Percentiles rank a stretch among this genome's conserved stretches.
These are phyloP conservation scores for Sinohyriopsis cumingii DNA, from an alignment of 2,888 invertebrate genomes.

Conservation along the genomic window DNA sequence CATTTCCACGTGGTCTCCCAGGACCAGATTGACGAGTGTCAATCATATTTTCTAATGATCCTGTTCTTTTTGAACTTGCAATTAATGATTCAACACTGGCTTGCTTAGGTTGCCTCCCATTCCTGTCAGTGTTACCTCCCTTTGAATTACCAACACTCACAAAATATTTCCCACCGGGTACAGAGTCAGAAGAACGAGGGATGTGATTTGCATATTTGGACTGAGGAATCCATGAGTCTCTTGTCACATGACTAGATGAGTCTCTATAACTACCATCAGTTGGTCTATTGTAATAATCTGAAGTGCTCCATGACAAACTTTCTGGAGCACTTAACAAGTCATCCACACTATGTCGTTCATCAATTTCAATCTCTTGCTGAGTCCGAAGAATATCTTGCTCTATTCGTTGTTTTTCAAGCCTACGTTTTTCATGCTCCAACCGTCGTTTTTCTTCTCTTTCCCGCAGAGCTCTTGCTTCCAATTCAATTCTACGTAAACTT, in stretches of 20 bases:
- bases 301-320: constrained; percentile 14
- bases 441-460: constrained; percentile 58
- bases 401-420: constrained; percentile 55
- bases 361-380: constrained; percentile 59
- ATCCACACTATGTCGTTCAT: constrained; percentile 62
- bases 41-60: constrained; percentile 54
- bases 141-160: constrained; percentile 44
- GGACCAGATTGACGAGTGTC: constrained; percentile 29
- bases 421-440: constrained; percentile 54
- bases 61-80: constrained; percentile 41
- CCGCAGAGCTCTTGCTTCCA: constrained; percentile 55
- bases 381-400: constrained; percentile 61
- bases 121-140: constrained; percentile 21
- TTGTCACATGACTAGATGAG: constrained; percentile 1
- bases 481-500: constrained; percentile 54
- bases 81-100: constrained; percentile 42
- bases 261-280: constrained; percentile 19
- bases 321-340: constrained; percentile 50
- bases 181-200: constrained; percentile 15
- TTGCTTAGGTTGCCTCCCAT: constrained; percentile 29
- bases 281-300: constrained; percentile 18
- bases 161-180: constrained; percentile 53
- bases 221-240: too few species aligned
- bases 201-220: too few species aligned
- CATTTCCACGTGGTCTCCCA: constrained; percentile 26